Evolutionary conservation across 2,113 vertebrate genomes (phyloP).

Genomic region (Melanocharis versteri): DNA sequence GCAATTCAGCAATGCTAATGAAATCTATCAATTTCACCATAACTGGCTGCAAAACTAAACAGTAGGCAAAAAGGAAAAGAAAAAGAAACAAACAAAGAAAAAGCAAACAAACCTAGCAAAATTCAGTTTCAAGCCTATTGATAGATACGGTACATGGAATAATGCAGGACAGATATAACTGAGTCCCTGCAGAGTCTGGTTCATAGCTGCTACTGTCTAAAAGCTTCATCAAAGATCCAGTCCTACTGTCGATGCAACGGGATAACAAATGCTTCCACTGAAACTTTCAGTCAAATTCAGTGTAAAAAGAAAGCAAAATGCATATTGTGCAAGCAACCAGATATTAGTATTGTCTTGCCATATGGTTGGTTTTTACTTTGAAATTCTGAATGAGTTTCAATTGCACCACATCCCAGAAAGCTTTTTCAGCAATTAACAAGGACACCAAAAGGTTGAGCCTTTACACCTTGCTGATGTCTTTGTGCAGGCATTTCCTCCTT

Average conservation of each 20-base stretch:
- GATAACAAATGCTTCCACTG: not conserved
- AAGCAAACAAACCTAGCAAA: not conserved
- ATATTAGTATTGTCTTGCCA: not conserved
- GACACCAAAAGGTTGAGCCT: not conserved
- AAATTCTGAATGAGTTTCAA: not conserved
- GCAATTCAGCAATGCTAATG: not conserved
- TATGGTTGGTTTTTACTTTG: not conserved
- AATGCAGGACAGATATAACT: not conserved
- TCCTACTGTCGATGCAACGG: not conserved
- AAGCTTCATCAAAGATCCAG: not conserved
- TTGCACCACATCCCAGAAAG: not conserved
- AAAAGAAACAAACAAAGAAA: no score
- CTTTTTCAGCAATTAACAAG: not conserved
- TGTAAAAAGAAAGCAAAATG: not conserved
- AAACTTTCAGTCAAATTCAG: not conserved
- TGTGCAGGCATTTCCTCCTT: not conserved
- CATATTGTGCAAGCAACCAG: not conserved
- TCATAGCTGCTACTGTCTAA: not conserved
- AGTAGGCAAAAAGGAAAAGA: not conserved
- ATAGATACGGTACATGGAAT: not conserved
- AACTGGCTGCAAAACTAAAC: not conserved
- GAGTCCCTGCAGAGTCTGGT: not conserved
- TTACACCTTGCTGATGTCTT: not conserved
- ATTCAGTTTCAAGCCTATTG: not conserved
- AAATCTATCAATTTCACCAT: not conserved